phyloP scores from a whole-genome alignment of 2,113 vertebrate species.

The Lampris megalopsis region DNA sequence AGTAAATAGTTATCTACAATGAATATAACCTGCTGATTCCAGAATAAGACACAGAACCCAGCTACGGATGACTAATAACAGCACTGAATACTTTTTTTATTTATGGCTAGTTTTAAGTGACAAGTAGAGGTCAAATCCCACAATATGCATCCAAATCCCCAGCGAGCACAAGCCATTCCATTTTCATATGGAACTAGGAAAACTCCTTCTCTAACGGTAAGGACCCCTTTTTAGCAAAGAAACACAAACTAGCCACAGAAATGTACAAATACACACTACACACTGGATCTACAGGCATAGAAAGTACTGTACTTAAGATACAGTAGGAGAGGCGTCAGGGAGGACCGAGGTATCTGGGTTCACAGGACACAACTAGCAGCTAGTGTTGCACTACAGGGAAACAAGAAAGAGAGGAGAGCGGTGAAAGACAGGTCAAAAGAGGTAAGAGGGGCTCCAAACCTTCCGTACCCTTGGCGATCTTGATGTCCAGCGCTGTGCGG shows the following conservation, averaged over 20 bases:
- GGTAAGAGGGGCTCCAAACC: conserved; percentile 62
- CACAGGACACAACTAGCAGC: conserved; percentile 34
- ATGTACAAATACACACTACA: background rate
- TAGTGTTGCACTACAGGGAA: conserved; percentile 22
- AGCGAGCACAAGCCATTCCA: background rate
- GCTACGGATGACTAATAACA: background rate
- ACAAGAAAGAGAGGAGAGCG: conserved; percentile 23
- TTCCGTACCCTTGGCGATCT: conserved; percentile 92
- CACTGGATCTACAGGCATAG: conserved; percentile 5
- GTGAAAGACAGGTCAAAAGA: conserved; percentile 44
- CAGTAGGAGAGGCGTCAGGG: conserved; percentile 34
- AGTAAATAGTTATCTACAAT: conserved; percentile 24
- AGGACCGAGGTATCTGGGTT: conserved; percentile 38
- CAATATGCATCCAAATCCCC: no score
- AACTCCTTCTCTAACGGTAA: background rate
- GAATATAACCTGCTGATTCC: background rate
- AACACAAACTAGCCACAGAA: background rate
- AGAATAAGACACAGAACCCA: background rate
- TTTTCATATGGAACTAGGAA: background rate
- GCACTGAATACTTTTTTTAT: background rate
- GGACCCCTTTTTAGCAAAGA: conserved; percentile 10
- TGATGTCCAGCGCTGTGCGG: conserved; percentile 94
- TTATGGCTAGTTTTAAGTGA: background rate
- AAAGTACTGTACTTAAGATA: conserved; percentile 37
- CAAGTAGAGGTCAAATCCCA: no score